Base-by-base conservation (phyloP, 2,113 vertebrate genomes). In the Serinus canaria region DNA sequence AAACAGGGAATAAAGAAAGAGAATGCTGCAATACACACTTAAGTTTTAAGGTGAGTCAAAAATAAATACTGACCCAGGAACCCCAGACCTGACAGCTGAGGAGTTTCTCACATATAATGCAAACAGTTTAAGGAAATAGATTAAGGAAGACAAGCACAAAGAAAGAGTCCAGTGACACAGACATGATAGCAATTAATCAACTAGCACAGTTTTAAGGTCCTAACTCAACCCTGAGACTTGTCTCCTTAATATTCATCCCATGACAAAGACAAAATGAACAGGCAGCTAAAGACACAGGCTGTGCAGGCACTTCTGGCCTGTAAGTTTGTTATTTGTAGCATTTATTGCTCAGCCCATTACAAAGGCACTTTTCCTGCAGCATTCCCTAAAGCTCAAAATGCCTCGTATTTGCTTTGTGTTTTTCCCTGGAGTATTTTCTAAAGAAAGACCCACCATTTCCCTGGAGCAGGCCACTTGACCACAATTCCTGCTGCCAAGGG, bases 321-420 rank as follows among this genome's bases (percentile, higher is more conserved):
- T 13, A 74, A 43, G 28, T 79, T 68, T 64, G 33, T 64, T 77
- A 62, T 64, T 72, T 70, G 37, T 55, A 58, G 21, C 9, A 46
- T 9, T 6, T 16, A 49, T 52, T 0, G 0, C n/a, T 52, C 81
- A 74, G 20, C 4, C 28, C 49, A 64, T 14, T 6, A 4, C 80
- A 88, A 86, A 80, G 63, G 80, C 37, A 81, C 27, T 78, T 33
- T 47, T 75, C 27, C 69, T 83, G n/a, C 47, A 83, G 28, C 3
- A 5, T 4, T 33, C 55, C 41, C 59, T 77, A 28, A 22, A 58
- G 43, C 33, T 75, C 68, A 9, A 8, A 50, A 35, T 0, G 4
- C 33, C 39, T 73, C 3, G 0, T 52, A 31, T 59, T 62, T 46
- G 33, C 33, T 78, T 27, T 37, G n/a, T 37, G 7, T 60, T 37